phyloP scores from a whole-genome alignment of 2,113 vertebrate species.

The Litocranius walleri region DNA sequence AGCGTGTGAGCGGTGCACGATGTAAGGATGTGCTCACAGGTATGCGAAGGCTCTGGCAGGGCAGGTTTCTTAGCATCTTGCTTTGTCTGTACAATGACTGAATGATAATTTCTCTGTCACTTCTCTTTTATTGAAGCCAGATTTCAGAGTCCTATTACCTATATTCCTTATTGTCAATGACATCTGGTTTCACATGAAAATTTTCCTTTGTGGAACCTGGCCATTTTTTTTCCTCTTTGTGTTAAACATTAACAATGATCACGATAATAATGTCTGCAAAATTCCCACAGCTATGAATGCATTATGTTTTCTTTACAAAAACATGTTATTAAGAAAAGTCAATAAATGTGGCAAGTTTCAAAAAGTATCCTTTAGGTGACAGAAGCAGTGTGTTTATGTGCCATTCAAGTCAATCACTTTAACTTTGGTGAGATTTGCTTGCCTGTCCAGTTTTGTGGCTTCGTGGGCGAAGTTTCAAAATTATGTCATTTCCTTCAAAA shows the following conservation, averaged over 20 bases:
- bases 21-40: slow-evolving; percentile 89
- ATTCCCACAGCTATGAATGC: slow-evolving; percentile 28
- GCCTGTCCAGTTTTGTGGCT: slow-evolving; percentile 44
- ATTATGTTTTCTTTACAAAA: slow-evolving; percentile 25
- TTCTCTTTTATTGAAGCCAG: slow-evolving; percentile 37
- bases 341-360: slow-evolving; percentile 1
- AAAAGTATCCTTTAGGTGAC: slow-evolving; percentile 12
- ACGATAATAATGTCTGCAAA: background rate
- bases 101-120: slow-evolving; percentile 51
- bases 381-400: slow-evolving; percentile 46
- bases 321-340: slow-evolving; percentile 38
- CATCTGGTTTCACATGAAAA: slow-evolving; percentile 62
- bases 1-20: slow-evolving; percentile 81
- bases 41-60: slow-evolving; percentile 69
- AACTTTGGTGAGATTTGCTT: slow-evolving; percentile 64
- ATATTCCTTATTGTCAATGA: slow-evolving; percentile 56
- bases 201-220: slow-evolving; percentile 43
- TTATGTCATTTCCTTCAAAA: slow-evolving; percentile 48
- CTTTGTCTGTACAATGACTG: slow-evolving; percentile 8
- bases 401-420: slow-evolving; percentile 68
- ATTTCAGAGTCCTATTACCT: slow-evolving; percentile 58
- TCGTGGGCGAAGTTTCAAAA: slow-evolving; percentile 18
- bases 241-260: slow-evolving; percentile 52
- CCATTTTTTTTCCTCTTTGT: slow-evolving; percentile 61
- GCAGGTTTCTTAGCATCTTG: slow-evolving; percentile 19